phyloP scores from a whole-genome alignment of 2,113 vertebrate species.

The Cyprinodon variegatus region DNA sequence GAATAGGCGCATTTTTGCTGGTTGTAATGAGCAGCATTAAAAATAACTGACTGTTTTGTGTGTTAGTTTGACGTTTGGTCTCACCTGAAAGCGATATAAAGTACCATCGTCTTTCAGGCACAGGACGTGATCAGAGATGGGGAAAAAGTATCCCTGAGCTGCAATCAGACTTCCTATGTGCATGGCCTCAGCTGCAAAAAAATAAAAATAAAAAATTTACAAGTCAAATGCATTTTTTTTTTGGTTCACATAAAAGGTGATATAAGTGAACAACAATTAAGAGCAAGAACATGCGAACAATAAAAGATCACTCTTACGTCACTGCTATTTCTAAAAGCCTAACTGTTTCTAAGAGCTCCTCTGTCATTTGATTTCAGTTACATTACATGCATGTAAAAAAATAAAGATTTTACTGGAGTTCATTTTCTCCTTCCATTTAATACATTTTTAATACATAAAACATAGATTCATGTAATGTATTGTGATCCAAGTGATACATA shows the following conservation, averaged over 20 bases:
- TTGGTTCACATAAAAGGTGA: not conserved
- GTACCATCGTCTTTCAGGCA: conserved; percentile 95
- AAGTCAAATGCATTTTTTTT: not conserved
- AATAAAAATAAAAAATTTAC: not conserved
- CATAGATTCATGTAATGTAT: not conserved
- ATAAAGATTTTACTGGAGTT: not conserved
- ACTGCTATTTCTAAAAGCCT: no score
- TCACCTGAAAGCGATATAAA: conserved; percentile 98
- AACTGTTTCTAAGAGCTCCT: no score
- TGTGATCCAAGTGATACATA: no score
- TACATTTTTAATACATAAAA: not conserved
- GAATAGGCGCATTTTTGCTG: not conserved
- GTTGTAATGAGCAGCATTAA: no score
- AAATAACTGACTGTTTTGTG: no score
- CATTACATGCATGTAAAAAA: not conserved
- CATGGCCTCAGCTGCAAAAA: conserved; percentile 90
- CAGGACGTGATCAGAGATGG: conserved; percentile 96
- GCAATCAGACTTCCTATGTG: conserved; percentile 95
- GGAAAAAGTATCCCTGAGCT: conserved; percentile 97
- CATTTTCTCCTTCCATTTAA: not conserved
- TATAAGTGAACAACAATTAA: not conserved
- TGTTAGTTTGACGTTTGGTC: conserved; percentile 18
- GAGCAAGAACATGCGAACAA: not conserved
- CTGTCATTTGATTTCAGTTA: not conserved
- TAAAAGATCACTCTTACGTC: not conserved